phyloP scores from a whole-genome alignment of 2,797 vertebrate species.

The Chanos chanos region DNA sequence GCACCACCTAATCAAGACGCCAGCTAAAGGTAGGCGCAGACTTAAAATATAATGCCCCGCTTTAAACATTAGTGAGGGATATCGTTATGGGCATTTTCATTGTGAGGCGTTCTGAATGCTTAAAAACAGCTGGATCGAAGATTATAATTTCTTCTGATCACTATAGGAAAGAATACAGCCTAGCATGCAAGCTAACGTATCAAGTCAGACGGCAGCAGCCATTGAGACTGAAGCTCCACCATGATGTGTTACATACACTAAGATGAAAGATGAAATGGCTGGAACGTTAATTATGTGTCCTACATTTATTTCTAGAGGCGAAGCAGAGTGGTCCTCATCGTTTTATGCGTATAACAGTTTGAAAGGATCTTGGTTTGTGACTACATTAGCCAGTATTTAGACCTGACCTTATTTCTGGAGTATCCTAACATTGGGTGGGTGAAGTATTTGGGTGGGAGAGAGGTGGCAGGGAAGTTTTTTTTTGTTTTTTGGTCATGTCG shows the following conservation, averaged over 20 bases:
- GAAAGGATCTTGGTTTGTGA: too few species aligned
- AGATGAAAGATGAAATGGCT: slow-evolving; percentile 42
- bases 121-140: background rate
- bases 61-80: too few species aligned
- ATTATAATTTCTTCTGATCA: background rate
- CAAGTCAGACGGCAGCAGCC: slow-evolving; percentile 61
- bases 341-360: too few species aligned
- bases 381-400: too few species aligned
- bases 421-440: slow-evolving; percentile 36
- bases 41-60: too few species aligned
- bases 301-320: slow-evolving; percentile 35
- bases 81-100: too few species aligned
- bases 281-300: slow-evolving; percentile 17
- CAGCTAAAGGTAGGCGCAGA: slow-evolving; percentile 34
- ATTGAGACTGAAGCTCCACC: slow-evolving; percentile 66
- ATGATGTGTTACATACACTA: slow-evolving; percentile 58
- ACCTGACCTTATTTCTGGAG: slow-evolving; percentile 57
- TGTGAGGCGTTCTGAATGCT: background rate
- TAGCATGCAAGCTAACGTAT: slow-evolving; percentile 54
- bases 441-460: slow-evolving; percentile 8
- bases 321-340: slow-evolving; percentile 3
- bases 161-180: background rate
- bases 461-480: slow-evolving; percentile 33
- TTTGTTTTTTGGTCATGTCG: too few species aligned
- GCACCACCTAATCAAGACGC: slow-evolving; percentile 56